Conservation (phyloP, 2,888 invertebrate genomes). For the Cabera pusaria region DNA sequence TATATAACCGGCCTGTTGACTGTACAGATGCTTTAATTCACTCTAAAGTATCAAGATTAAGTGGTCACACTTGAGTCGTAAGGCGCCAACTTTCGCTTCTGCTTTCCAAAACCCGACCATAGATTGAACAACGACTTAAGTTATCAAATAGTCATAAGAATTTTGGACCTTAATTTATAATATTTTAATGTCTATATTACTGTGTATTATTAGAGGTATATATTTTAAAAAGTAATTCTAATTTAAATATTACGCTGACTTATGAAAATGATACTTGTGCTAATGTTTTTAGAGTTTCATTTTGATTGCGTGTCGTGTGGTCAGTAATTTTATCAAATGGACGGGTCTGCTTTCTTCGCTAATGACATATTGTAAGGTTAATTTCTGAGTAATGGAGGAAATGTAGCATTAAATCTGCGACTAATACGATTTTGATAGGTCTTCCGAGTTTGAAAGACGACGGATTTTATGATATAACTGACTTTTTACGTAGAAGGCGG, state of each 20-base stretch:
- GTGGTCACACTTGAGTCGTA: constrained; percentile 55
- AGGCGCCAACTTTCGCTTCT: constrained; percentile 72
- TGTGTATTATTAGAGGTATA: constrained; percentile 13
- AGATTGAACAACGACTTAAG: constrained; percentile 49
- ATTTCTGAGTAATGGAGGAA: constrained; percentile 37
- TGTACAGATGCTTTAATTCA: constrained; percentile 24
- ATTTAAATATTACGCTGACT: constrained; percentile 23
- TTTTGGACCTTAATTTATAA: constrained; percentile 26
- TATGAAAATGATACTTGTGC: constrained; percentile 37
- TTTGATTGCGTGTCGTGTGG: constrained; percentile 21
- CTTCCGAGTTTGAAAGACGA: no score
- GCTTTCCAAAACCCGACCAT: constrained; percentile 73
- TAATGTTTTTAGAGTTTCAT: constrained; percentile 17
- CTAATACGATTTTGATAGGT: constrained; percentile 60
- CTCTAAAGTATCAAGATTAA: constrained; percentile 58
- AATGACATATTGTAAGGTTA: constrained; percentile 53
- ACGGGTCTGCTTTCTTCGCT: constrained; percentile 56
- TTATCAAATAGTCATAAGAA: constrained; percentile 26
- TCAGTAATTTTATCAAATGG: constrained; percentile 37
- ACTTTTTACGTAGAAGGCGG: constrained; percentile 17
- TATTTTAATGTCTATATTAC: constrained; percentile 22
- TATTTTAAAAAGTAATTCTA: constrained; percentile 6
- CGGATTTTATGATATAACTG: constrained; percentile 20
- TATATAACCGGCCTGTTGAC: constrained; percentile 24
- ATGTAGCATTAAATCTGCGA: constrained; percentile 43